Conservation (phyloP, 2,797 vertebrate species). For the Phataginus tetradactyla region DNA sequence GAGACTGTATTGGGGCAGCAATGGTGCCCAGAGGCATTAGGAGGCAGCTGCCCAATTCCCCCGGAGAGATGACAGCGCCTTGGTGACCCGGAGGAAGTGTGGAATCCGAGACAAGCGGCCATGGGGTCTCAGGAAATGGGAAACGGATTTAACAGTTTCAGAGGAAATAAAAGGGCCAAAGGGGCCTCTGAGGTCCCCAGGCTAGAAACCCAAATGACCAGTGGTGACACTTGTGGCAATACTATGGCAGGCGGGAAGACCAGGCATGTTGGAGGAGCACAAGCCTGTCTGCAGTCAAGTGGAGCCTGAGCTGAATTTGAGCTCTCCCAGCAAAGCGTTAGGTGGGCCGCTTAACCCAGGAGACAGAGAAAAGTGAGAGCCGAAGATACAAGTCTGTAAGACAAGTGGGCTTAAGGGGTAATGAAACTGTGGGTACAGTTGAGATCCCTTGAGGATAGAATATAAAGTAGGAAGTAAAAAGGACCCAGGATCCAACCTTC, state of each 20-base stretch:
- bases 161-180: neutral
- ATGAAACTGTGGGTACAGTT: neutral
- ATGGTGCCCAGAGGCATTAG: neutral
- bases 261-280: fast-evolving
- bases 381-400: neutral
- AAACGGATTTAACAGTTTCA: neutral
- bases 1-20: neutral
- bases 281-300: too few species aligned
- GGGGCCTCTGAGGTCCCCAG: neutral
- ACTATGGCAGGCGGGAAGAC: neutral
- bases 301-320: fast-evolving
- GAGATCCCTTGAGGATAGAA: neutral
- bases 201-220: neutral
- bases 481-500: neutral
- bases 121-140: fast-evolving
- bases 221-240: neutral
- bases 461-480: neutral
- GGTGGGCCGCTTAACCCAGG: fast-evolving
- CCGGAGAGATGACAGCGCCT: fast-evolving
- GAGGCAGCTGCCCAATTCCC: neutral
- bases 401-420: too few species aligned
- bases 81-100: fast-evolving
- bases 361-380: neutral
- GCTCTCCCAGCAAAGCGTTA: neutral
- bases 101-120: too few species aligned